phyloP scores from a whole-genome alignment of 2,888 invertebrate genomes.

The Tenthredo mesomela region DNA sequence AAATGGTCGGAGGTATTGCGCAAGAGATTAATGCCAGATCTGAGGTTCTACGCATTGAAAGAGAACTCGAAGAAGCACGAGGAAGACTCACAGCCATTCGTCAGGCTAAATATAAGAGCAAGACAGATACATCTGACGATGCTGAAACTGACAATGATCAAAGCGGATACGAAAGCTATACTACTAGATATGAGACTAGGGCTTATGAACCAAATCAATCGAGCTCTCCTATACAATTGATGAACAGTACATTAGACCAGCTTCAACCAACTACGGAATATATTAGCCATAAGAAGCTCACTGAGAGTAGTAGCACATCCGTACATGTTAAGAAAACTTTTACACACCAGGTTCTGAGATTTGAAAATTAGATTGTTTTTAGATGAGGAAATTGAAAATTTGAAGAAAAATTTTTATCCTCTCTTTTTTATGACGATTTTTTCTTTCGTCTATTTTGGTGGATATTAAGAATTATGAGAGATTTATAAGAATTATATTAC shows the following conservation, averaged over 20 bases:
- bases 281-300: constrained; percentile 62
- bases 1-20: constrained; percentile 98
- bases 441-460: background rate
- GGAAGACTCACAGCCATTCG: constrained; percentile 94
- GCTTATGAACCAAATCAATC: constrained; percentile 79
- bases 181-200: constrained; percentile 80
- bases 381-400: background rate
- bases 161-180: constrained; percentile 76
- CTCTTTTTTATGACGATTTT: background rate
- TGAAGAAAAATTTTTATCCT: background rate
- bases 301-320: constrained; percentile 39
- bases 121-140: constrained; percentile 80
- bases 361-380: constrained; percentile 12
- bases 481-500: background rate
- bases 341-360: constrained; percentile 37
- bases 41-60: constrained; percentile 95
- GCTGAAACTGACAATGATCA: constrained; percentile 84
- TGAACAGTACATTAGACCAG: constrained; percentile 65
- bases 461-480: background rate
- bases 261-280: constrained; percentile 64
- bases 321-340: constrained; percentile 49
- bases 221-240: constrained; percentile 58
- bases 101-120: constrained; percentile 93
- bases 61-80: constrained; percentile 95
- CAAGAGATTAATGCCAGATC: constrained; percentile 96